A percentile compares a stretch with the other conserved stretches of the same genome.
Evolutionary conservation across 2,797 vertebrate species (phyloP).

Genomic region (Oceanodroma leucorhoa): DNA sequence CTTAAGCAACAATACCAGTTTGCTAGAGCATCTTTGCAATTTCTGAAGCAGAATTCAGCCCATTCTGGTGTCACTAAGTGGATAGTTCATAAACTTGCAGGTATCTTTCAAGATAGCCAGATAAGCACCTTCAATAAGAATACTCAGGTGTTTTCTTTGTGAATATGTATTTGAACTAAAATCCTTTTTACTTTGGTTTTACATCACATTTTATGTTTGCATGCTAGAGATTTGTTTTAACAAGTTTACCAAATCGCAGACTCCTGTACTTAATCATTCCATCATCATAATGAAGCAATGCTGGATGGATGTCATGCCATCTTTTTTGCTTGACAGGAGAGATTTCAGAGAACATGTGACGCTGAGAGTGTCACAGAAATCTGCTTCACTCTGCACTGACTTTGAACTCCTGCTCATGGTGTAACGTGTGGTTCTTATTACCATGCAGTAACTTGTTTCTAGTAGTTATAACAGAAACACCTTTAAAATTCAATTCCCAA

Average conservation of each 20-base stretch:
- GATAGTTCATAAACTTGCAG: background rate
- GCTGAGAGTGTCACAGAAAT: accelerated
- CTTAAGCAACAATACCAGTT: background rate
- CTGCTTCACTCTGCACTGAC: background rate
- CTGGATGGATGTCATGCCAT: background rate
- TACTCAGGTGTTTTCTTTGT: background rate
- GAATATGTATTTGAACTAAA: background rate
- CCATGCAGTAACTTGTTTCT: background rate
- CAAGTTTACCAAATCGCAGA: background rate
- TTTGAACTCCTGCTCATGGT: background rate
- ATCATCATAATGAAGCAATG: background rate
- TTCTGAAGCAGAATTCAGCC: background rate
- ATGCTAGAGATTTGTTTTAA: background rate
- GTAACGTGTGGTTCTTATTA: background rate
- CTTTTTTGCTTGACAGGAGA: background rate
- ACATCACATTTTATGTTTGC: background rate
- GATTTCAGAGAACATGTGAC: background rate
- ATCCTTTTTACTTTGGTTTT: background rate
- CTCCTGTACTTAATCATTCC: background rate
- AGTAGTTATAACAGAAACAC: background rate
- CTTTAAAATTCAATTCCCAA: background rate
- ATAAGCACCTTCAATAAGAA: background rate
- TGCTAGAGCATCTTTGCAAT: background rate
- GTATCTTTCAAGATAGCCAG: background rate
- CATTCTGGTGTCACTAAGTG: background rate